A percentile compares a stretch with the other conserved stretches of the same genome.
These are phyloP conservation scores for Notodonta dromedarius DNA, from an alignment of 2,888 invertebrate species.

Conservation along the genomic window DNA sequence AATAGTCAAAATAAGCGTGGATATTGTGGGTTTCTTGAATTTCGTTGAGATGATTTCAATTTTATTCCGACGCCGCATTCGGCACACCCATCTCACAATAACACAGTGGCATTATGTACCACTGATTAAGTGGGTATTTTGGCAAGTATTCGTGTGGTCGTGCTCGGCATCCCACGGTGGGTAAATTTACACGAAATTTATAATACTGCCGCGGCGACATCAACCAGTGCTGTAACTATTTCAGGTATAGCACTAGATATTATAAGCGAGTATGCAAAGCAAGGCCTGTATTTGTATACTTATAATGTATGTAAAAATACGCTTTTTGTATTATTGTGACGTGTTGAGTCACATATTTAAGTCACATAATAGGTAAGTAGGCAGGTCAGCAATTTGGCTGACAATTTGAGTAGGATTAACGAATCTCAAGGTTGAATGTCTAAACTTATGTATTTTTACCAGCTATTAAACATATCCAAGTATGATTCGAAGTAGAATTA, in stretches of 20 bases:
- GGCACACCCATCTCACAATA: constrained; percentile 20
- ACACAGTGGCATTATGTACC: constrained; percentile 22
- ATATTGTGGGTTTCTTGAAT: constrained; percentile 24
- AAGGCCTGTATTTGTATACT: constrained; percentile 18
- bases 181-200: constrained; percentile 43
- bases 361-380: too few species aligned
- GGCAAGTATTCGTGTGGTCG: constrained; percentile 43
- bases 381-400: too few species aligned
- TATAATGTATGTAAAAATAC: neutral
- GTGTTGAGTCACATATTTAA: neutral
- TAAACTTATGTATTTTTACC: too few species aligned
- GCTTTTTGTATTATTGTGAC: neutral
- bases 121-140: constrained; percentile 40
- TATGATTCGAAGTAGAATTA: too few species aligned
- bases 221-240: constrained; percentile 30
- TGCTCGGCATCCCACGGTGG: constrained; percentile 21
- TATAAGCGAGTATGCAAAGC: constrained; percentile 16
- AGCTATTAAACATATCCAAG: too few species aligned
- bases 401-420: too few species aligned
- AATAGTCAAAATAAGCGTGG: constrained; percentile 16
- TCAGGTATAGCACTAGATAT: constrained; percentile 24
- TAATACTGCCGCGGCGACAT: constrained; percentile 34
- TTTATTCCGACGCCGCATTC: constrained; percentile 24
- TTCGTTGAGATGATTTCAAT: constrained; percentile 16
- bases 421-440: too few species aligned